A percentile compares a stretch with the other conserved stretches of the same genome.
Evolutionary conservation across 1,140 invertebrate genomes (phyloP).

Genomic region (Heliothis subflexa): DNA sequence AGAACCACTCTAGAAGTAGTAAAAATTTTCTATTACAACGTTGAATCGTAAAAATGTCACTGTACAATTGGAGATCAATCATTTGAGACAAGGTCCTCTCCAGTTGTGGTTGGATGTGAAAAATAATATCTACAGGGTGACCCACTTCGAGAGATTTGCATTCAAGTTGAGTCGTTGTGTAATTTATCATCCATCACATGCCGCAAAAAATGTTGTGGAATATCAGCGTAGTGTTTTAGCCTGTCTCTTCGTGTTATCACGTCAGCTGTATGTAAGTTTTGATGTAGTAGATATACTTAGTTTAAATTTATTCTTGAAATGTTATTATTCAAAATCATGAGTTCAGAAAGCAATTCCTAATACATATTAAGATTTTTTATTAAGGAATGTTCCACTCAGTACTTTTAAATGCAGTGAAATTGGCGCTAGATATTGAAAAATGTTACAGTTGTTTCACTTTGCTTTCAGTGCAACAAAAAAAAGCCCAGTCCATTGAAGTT

Average conservation of each 20-base stretch:
- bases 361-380: too few relatives aligned
- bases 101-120: constrained; percentile 75
- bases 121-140: constrained; percentile 80
- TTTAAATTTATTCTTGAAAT: too few relatives aligned
- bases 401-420: too few relatives aligned
- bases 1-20: constrained; percentile 65
- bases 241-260: constrained; percentile 14
- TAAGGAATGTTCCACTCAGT: too few relatives aligned
- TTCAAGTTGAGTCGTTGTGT: constrained; percentile 69
- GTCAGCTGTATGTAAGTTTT: constrained; percentile 12
- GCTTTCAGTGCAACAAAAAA: background rate
- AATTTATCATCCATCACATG: constrained; percentile 81
- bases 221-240: constrained; percentile 38
- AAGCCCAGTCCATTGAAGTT: background rate
- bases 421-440: too few relatives aligned
- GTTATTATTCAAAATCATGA: background rate
- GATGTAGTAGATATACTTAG: too few relatives aligned
- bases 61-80: constrained; percentile 83
- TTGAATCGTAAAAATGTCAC: constrained; percentile 80
- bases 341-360: too few relatives aligned
- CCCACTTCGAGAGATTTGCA: constrained; percentile 83
- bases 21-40: constrained; percentile 75
- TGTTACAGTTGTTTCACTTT: background rate
- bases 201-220: constrained; percentile 72
- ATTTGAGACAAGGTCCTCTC: constrained; percentile 68